Evolutionary conservation across 2,113 vertebrate species (phyloP), one percentile per base, ranked within the genome.

Genomic region (Thryonomys swinderianus): DNA sequence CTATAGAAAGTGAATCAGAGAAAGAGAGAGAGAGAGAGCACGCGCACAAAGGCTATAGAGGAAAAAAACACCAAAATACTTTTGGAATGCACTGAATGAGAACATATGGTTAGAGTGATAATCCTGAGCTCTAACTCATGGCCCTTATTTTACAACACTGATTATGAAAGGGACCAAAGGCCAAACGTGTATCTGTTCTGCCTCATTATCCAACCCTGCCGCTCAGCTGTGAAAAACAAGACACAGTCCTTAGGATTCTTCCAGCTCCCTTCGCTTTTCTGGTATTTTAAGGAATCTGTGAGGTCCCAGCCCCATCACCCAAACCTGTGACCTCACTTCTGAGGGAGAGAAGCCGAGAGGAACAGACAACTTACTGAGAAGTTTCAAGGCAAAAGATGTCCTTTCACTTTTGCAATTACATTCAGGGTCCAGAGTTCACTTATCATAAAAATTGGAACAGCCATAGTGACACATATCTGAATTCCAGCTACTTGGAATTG

Each of bases 111-210:
- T 71, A n/a, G 34, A 84, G 71, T 66, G 64, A 66, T 48, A 93
- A 91, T 88, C 74, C 66, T 55, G 55, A 93, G 21, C 91, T 91
- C 34, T 88, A 78, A 88, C 59, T 94, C 83, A 82, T 21, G 73
- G 66, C 83, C 87, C n/a, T 93, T 59, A n/a, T 80, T 96, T 97
- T 93, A 93, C 71, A 90, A 85, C 79, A 92, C 57, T 73, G 37
- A 91, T 90, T 94, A 91, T 59, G 74, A 96, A 97, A 96, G 53
- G 84, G 73, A 92, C 13, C 94, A 95, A 95, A 97, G 73, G 57
- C 67, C 87, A 78, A 90, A 82, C 87, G 53, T 61, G 51, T 82
- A 83, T 76, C 48, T 4, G 0, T 42, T 62, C 78, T 69, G 88
- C 81, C 71, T 93, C 86, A 81, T 53, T 76, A 71, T 61, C 81